A percentile compares a stretch with the other conserved stretches of the same genome.
Conservation (phyloP, 2,113 vertebrate genomes). For the Pipra filicauda region DNA sequence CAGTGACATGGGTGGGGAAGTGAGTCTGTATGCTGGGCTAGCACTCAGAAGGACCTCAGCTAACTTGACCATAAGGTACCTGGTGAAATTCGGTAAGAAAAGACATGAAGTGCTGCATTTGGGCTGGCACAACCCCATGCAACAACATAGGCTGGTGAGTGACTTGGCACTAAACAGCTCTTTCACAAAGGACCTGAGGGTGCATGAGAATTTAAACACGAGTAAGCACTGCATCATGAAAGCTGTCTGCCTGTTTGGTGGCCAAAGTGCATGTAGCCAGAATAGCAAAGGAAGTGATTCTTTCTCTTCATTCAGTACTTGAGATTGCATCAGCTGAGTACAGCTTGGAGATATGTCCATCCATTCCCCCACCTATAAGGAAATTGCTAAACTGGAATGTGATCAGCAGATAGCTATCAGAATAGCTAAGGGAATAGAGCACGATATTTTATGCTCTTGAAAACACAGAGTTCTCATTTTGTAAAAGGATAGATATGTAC, state of each 20-base stretch:
- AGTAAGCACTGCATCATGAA: neutral
- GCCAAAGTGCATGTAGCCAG: neutral
- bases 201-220: neutral
- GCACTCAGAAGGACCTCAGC: neutral
- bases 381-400: neutral
- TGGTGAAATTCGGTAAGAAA: neutral
- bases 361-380: neutral
- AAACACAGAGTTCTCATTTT: neutral
- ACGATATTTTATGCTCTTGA: neutral
- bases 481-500: neutral
- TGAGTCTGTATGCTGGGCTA: rapidly evolving
- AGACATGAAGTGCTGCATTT: neutral
- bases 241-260: neutral
- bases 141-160: neutral
- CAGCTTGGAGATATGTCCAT: neutral
- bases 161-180: neutral
- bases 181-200: neutral
- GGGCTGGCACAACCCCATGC: neutral
- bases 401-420: neutral
- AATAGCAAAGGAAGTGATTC: neutral
- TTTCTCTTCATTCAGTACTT: neutral
- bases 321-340: neutral
- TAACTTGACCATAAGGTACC: neutral
- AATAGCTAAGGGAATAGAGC: neutral
- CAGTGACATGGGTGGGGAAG: neutral